Evolutionary conservation across 2,888 invertebrate genomes (phyloP).

Genomic region (Heliconius cydno): DNA sequence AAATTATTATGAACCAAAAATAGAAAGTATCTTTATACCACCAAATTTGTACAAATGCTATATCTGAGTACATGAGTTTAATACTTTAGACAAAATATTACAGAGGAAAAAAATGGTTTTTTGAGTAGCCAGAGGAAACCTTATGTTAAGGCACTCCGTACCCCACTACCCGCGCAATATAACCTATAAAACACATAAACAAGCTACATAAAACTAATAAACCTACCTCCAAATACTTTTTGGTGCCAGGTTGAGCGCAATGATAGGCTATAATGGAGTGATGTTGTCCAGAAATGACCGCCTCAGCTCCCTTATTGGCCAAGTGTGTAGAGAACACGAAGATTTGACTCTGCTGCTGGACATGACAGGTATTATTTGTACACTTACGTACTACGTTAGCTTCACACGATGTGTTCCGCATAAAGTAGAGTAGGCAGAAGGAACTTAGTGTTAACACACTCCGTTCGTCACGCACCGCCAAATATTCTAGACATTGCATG

Average conservation of each 20-base stretch:
- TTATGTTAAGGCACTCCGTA: too few relatives aligned
- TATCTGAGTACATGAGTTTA: background rate
- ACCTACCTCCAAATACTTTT: constrained; percentile 94
- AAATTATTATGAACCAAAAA: too few relatives aligned
- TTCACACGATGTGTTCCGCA: too few relatives aligned
- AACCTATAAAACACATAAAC: background rate
- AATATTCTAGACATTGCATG: background rate
- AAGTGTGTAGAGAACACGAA: constrained; percentile 97
- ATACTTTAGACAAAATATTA: background rate
- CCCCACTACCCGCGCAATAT: too few relatives aligned
- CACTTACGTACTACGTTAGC: too few relatives aligned
- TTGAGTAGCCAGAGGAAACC: too few relatives aligned
- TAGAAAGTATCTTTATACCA: background rate
- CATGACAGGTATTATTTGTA: constrained; percentile 60
- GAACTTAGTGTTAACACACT: too few relatives aligned
- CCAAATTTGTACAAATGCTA: background rate
- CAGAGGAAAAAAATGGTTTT: background rate
- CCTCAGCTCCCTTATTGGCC: constrained; percentile 97
- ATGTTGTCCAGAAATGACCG: constrained; percentile 94
- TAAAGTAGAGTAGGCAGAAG: too few relatives aligned
- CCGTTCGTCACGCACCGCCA: background rate
- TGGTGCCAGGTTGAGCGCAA: constrained; percentile 97
- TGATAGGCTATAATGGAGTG: constrained; percentile 97
- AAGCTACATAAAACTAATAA: background rate
- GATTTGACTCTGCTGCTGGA: constrained; percentile 98